phyloP scores from a whole-genome alignment of 2,113 vertebrate species.

The Toxotes jaculatrix region DNA sequence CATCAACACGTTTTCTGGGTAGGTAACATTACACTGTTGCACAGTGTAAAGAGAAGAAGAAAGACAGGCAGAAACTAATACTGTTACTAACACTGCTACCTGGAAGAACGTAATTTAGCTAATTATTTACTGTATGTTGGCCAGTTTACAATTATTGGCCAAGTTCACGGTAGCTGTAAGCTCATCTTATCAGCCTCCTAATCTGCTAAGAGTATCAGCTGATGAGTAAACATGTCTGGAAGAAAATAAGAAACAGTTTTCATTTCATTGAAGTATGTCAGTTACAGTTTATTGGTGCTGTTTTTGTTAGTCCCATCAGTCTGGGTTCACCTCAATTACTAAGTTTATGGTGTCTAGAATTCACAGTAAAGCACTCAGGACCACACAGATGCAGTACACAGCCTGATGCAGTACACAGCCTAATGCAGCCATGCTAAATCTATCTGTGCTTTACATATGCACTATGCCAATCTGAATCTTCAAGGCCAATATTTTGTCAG shows the following conservation, averaged over 20 bases:
- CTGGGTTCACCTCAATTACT: not conserved
- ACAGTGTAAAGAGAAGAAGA: not conserved
- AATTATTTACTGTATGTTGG: constrained; percentile 33
- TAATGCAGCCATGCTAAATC: not conserved
- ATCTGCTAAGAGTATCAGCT: not conserved
- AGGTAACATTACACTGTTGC: constrained; percentile 31
- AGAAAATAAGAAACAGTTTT: not conserved
- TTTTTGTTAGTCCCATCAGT: not conserved
- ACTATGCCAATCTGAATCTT: not conserved
- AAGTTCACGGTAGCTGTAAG: constrained; percentile 3
- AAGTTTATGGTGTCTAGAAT: not conserved
- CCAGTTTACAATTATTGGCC: constrained; percentile 7
- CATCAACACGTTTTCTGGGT: not conserved
- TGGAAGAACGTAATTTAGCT: constrained; percentile 34
- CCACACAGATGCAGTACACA: not conserved
- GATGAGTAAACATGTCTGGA: not conserved
- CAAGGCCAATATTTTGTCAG: not conserved
- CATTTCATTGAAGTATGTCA: not conserved
- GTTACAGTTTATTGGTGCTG: not conserved
- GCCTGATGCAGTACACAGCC: not conserved
- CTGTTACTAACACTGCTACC: constrained; percentile 14
- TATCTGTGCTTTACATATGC: not conserved
- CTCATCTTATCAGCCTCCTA: constrained; percentile 5
- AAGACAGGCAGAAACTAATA: constrained; percentile 27
- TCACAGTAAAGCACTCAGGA: not conserved